Conservation (phyloP, 2,113 vertebrate species). For the Andinoacara biseriatus region DNA sequence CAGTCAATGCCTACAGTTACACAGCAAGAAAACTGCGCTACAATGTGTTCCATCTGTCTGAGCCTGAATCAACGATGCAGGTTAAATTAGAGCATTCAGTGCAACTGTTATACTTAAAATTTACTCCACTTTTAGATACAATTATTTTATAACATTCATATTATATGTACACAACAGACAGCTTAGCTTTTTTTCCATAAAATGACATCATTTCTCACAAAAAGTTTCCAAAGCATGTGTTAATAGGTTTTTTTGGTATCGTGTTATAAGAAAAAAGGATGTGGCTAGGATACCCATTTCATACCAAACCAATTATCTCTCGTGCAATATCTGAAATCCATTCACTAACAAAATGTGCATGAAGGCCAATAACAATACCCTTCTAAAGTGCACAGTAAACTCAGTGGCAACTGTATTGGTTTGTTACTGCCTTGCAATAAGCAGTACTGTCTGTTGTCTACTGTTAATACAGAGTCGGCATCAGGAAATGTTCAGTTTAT, state of each 20-base stretch:
- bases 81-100: neutral
- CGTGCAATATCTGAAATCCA: neutral
- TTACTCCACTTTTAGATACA: neutral
- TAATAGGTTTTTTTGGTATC: neutral
- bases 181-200: neutral
- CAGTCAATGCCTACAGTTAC: neutral
- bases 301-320: neutral
- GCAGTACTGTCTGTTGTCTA: neutral
- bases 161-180: neutral
- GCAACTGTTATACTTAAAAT: neutral
- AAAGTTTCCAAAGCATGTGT: neutral
- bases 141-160: neutral
- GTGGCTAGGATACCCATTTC: neutral
- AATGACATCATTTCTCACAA: neutral
- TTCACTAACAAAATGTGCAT: neutral
- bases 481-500: neutral
- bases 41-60: neutral
- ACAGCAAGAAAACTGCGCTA: neutral
- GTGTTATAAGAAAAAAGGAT: neutral
- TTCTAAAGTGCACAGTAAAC: conserved; percentile 6
- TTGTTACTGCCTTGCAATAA: neutral
- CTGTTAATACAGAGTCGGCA: neutral
- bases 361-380: neutral
- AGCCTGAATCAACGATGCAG: neutral
- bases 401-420: neutral